A percentile compares a stretch with the other conserved stretches of the same genome.
Evolutionary conservation across 2,797 vertebrate genomes (phyloP).

Genomic region (Arctocebus calabarensis): DNA sequence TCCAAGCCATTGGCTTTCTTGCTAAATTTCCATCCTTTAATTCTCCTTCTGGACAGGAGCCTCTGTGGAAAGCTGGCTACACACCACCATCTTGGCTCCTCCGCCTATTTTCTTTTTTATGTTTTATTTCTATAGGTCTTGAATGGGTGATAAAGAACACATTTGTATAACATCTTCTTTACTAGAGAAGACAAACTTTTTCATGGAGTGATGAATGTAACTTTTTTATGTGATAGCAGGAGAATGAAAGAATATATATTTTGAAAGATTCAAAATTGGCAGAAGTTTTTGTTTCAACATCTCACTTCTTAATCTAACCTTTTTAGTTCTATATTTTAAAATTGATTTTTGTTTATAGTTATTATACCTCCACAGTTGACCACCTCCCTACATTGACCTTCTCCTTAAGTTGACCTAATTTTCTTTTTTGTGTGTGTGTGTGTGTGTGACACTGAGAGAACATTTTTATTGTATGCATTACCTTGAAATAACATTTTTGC

Average conservation of each 20-base stretch:
- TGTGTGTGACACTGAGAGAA: constrained; percentile 7
- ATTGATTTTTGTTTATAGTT: constrained; percentile 15
- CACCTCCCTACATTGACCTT: too few species aligned
- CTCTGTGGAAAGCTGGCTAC: too few species aligned
- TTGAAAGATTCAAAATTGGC: not conserved
- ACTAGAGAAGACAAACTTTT: not conserved
- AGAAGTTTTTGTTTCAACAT: not conserved
- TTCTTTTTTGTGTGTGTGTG: too few species aligned
- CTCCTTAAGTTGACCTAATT: too few species aligned
- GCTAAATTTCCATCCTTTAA: too few species aligned
- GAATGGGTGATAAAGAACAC: not conserved
- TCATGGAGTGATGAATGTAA: not conserved
- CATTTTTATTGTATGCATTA: constrained; percentile 71
- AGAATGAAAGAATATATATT: not conserved
- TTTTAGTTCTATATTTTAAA: constrained; percentile 36
- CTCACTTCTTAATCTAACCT: constrained; percentile 16
- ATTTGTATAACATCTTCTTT: not conserved
- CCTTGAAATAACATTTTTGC: constrained; percentile 79
- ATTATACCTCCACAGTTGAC: not conserved
- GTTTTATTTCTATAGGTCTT: constrained; percentile 48
- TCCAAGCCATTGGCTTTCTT: too few species aligned
- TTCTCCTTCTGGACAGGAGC: too few species aligned
- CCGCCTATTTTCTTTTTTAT: not conserved
- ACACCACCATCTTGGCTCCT: too few species aligned
- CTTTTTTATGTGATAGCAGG: not conserved